These are phyloP conservation scores for Aradus depressus DNA, from an alignment of 2,888 invertebrate genomes.

Conservation along the genomic window DNA sequence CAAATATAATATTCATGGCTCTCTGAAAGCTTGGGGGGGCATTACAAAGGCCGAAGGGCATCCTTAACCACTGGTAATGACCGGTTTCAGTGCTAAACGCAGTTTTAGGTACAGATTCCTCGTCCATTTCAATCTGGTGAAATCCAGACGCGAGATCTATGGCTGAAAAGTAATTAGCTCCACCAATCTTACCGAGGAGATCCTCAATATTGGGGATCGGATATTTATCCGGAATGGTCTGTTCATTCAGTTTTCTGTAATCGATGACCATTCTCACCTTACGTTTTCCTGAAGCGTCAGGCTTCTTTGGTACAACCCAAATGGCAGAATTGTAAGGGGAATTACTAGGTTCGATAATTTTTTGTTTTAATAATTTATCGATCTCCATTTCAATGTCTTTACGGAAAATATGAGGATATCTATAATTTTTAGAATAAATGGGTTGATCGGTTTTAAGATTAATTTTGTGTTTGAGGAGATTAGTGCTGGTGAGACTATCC, in stretches of 20 bases:
- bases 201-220: slow-evolving; percentile 21
- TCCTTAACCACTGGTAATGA: slow-evolving; percentile 13
- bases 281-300: slow-evolving; percentile 10
- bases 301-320: slow-evolving; percentile 13
- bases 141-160: slow-evolving; percentile 16
- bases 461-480: slow-evolving; percentile 19
- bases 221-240: slow-evolving; percentile 18
- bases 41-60: slow-evolving; percentile 19
- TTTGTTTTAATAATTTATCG: slow-evolving; percentile 14
- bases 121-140: slow-evolving; percentile 14
- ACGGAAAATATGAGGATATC: slow-evolving; percentile 18
- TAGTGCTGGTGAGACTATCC: slow-evolving; percentile 9
- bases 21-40: slow-evolving; percentile 15
- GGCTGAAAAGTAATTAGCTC: slow-evolving; percentile 11
- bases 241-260: slow-evolving; percentile 15
- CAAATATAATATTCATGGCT: slow-evolving; percentile 12
- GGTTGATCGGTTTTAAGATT: slow-evolving; percentile 15
- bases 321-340: slow-evolving; percentile 14
- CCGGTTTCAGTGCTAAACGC: slow-evolving; percentile 12
- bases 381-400: slow-evolving; percentile 16
- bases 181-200: slow-evolving; percentile 14
- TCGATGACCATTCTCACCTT: slow-evolving; percentile 17
- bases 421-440: slow-evolving; percentile 20
- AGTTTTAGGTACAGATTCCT: slow-evolving; percentile 8
- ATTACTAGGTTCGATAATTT: slow-evolving; percentile 16